Percentiles rank a stretch among this genome's conserved stretches.
Evolutionary conservation across 2,888 invertebrate genomes (phyloP).

Genomic region (Tiliacea citrago): DNA sequence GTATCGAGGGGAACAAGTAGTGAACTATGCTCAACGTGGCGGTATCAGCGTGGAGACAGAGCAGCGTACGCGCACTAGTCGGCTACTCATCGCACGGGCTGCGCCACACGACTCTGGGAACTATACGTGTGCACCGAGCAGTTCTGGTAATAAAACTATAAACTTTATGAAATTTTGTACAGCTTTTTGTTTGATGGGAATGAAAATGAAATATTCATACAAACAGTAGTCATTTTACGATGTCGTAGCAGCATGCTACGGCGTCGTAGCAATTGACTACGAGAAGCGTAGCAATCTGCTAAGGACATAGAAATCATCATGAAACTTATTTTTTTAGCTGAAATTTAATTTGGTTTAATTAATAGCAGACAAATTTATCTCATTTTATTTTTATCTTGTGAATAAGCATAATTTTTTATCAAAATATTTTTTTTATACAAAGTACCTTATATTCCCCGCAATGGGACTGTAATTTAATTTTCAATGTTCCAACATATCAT

Average conservation of each 20-base stretch:
- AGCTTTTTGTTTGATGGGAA: neutral
- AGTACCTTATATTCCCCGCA: slow-evolving; percentile 6
- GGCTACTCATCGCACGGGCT: slow-evolving; percentile 96
- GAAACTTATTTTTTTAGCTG: neutral
- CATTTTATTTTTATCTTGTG: neutral
- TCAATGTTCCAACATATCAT: slow-evolving; percentile 21
- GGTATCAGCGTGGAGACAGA: slow-evolving; percentile 97
- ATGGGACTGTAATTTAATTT: slow-evolving; percentile 29
- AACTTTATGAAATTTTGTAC: neutral
- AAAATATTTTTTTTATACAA: slow-evolving; percentile 10
- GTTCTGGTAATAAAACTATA: slow-evolving; percentile 89
- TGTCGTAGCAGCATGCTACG: slow-evolving; percentile 36
- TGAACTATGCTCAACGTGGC: slow-evolving; percentile 96
- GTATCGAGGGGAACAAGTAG: slow-evolving; percentile 95
- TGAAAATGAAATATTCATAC: neutral
- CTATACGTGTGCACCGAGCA: slow-evolving; percentile 97
- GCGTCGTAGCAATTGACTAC: slow-evolving; percentile 45
- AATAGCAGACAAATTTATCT: neutral
- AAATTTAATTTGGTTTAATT: neutral
- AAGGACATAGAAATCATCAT: neutral
- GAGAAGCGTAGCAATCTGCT: slow-evolving; percentile 18
- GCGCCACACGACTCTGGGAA: slow-evolving; percentile 96
- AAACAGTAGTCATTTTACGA: neutral
- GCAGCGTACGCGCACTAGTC: slow-evolving; percentile 95
- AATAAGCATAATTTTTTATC: neutral